Evolutionary conservation across 64 coral and sea anemone genomes (phyloP), one percentile per base, ranked within the genome.

Genomic region (Orbicella faveolata): DNA sequence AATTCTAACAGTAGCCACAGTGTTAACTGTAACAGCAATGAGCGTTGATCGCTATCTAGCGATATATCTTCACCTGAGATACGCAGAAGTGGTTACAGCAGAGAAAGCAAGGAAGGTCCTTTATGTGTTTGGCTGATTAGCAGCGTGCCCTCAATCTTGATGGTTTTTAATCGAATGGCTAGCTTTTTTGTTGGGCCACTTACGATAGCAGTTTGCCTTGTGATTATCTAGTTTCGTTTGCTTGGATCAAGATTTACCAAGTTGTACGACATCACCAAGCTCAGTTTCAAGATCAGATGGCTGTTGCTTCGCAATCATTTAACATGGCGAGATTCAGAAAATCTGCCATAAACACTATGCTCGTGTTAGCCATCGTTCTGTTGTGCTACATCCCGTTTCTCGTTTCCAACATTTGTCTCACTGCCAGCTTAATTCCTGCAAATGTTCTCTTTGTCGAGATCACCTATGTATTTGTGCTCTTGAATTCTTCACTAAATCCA

Each of bases 191-290:
- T 81, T 35, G 6, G 7, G 4, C 34, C 25, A 35, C 30, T 17
- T 36, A 36, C 15, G 9, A 19, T 81, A 35, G 26, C 52, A 18
- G 57, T 81, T 62, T 83, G 80, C 80, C 63, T 30, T 52, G 15
- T 7, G 0, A 20, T 66, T 10, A 34, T 67, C 30, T 30, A 30
- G 30, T 30, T 36, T 67, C 57, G 1, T 83, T 83, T 83, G 62
- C 62, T 21, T 83, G 61, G 18, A 36, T 83, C 9, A 65, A n/a
- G 18, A 66, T 67, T 36, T 83, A 68, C 20, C 36, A 41, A 25
- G 61, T 83, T 67, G 80, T 68, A 6, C 80, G 80, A 67, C 80
- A 44, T 41, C 80, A 83, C 13, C 61, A 83, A 66, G 80, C 61
- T 10, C 61, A 41, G 63, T 68, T 83, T 44, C 80, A 83, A 34